Conservation (phyloP, 2,797 vertebrate genomes). For the Hyperoplus lanceolatus region DNA sequence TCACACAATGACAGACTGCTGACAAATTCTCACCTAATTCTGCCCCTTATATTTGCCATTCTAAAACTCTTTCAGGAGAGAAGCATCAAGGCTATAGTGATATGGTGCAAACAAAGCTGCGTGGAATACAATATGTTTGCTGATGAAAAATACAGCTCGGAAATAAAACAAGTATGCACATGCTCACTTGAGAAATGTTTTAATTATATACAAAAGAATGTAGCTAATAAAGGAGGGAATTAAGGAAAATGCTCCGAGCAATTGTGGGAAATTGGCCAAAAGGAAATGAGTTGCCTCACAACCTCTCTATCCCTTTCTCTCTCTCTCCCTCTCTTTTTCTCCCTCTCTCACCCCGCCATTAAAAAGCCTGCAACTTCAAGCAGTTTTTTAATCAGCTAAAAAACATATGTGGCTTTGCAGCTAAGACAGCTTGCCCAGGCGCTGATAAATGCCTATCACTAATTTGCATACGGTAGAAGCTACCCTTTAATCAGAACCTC, state of each 20-base stretch:
- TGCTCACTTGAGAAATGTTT: slow-evolving; percentile 89
- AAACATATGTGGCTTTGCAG: slow-evolving; percentile 99
- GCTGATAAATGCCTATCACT: slow-evolving; percentile 99
- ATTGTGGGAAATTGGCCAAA: slow-evolving; percentile 95
- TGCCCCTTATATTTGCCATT: slow-evolving; percentile 69
- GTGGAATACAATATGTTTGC: slow-evolving; percentile 69
- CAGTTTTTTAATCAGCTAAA: slow-evolving; percentile 99
- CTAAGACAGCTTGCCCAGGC: slow-evolving; percentile 99
- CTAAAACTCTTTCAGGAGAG: slow-evolving; percentile 60
- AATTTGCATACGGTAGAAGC: slow-evolving; percentile 99
- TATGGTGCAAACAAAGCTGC: slow-evolving; percentile 43
- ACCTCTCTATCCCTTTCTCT: slow-evolving; percentile 76
- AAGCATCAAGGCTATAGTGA: slow-evolving; percentile 62
- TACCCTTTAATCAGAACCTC: slow-evolving; percentile 99
- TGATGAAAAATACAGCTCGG: slow-evolving; percentile 68
- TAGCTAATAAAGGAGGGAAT: slow-evolving; percentile 90
- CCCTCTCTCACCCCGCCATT: slow-evolving; percentile 78
- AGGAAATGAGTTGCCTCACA: slow-evolving; percentile 91
- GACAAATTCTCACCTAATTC: slow-evolving; percentile 84
- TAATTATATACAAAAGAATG: slow-evolving; percentile 88
- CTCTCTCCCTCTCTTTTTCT: slow-evolving; percentile 53
- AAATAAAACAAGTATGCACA: slow-evolving; percentile 79
- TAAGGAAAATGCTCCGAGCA: slow-evolving; percentile 91
- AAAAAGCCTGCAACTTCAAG: slow-evolving; percentile 99
- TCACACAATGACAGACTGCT: slow-evolving; percentile 78